A percentile compares a stretch with the other conserved stretches of the same genome.
phyloP scores from a whole-genome alignment of 2,113 vertebrate genomes.

The Rattus norvegicus region DNA sequence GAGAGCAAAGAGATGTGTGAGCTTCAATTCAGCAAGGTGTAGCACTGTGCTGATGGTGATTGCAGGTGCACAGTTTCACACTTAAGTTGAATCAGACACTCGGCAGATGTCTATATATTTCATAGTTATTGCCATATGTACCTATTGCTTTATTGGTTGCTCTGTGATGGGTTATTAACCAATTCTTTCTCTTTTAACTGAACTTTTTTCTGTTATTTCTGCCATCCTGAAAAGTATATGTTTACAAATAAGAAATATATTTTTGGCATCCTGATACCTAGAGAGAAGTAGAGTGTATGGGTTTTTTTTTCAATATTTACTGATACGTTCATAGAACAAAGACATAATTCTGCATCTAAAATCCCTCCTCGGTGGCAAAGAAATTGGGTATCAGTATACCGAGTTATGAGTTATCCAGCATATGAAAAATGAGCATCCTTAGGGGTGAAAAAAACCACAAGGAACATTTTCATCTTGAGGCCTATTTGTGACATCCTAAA shows the following conservation, averaged over 20 bases:
- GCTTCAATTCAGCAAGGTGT: background rate
- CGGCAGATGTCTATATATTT: background rate
- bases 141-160: background rate
- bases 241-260: slow-evolving; percentile 46
- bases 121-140: no score
- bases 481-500: background rate
- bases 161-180: slow-evolving; percentile 29
- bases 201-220: background rate
- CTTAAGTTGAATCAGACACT: background rate
- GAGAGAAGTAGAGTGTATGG: background rate
- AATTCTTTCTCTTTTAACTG: background rate
- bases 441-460: background rate
- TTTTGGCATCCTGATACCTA: slow-evolving; percentile 5
- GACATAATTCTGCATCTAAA: slow-evolving; percentile 3
- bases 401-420: slow-evolving; percentile 1
- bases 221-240: background rate
- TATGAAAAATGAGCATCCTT: slow-evolving; percentile 31
- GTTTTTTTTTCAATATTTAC: slow-evolving; percentile 27
- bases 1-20: background rate
- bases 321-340: slow-evolving; percentile 64
- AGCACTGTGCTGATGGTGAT: background rate
- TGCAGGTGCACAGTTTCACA: background rate
- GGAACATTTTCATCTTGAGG: background rate
- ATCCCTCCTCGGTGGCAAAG: background rate
- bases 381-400: background rate